Base-by-base conservation (phyloP, 1,140 invertebrate genomes). In the Lepidurus apus region DNA sequence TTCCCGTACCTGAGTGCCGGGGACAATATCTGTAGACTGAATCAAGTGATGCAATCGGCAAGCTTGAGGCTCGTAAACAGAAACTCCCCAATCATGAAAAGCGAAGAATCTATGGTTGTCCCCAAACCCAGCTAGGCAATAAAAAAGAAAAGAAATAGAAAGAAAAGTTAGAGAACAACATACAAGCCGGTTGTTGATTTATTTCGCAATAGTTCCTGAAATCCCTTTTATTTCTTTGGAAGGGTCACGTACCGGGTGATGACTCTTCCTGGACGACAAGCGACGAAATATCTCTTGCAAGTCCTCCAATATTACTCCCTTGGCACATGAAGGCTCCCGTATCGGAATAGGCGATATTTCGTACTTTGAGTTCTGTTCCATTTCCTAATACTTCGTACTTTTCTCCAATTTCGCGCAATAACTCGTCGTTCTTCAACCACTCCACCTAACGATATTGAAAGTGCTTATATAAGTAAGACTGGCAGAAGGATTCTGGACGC, bases 261-360 rank as follows among this genome's bases (percentile, higher is more conserved):
- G 89, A 88, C 80, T 91, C 89, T 79, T 91, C 90, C 82, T 91
- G 90, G 11, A 92, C 90, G 42, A 92, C 89, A 10, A 92, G 84
- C 9, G 91, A 91, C 76, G 90, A 91, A 73, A 92, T 91, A 82
- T 92, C 91, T 74, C 91, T 85, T 44, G 90, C 89, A 75, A 89
- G 85, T 7, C 92, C 92, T 1, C 91, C 92, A 65, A 89, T 86
- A 83, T 91, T 93, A 13, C 87, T 89, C 0, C 90, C 92, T 82
- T 90, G 88, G 83, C 92, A 93, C 89, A 92, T 93, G 84, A 93
- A 93, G 2, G 91, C 90, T 7, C 92, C 92, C 0, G 91, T 92
- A 83, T 92, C 91, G 1, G 90, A 89, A 82, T 91, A 93, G 75
- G 87, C 88, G 74, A 92, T 91, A 75, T 90, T 88, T 74, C 87